Evolutionary conservation across 2,797 vertebrate species (phyloP), one percentile per base, ranked within the genome.

Genomic region (Liparis tanakae): DNA sequence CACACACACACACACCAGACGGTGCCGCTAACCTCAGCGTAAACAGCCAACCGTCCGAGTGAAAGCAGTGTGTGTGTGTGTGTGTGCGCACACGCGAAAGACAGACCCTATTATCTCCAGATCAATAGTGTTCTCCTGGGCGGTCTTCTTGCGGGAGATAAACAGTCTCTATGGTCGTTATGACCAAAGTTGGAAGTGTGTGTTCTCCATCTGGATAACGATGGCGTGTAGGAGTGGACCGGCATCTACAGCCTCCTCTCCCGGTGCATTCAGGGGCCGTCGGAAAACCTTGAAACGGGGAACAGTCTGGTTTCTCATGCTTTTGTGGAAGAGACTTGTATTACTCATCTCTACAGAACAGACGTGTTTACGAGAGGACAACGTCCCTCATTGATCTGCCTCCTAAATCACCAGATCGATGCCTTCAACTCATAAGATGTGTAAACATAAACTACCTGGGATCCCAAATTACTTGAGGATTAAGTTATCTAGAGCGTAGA

Each of bases 11-110:
- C 54, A 34, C 72, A 54, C 66, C 81, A 71, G 71, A 74, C 78
- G 57, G n/a, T 34, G 74, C 74, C 80, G 81, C 86, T 74, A 82
- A 53, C 68, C 61, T 66, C 71, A 53, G 72, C 48, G 53, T 66
- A 37, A 86, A 81, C 70, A 61, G 73, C 65, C 53, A 67, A 78
- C 87, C 80, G 82, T 86, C 88, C 84, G 88, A 78, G 85, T 75
- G 78, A 83, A 79, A 88, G 71, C 75, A 25, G 67, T 54, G 48
- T 76, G 18, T 84, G 72, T 43, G 30, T 73, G 67, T 77, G 39
- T 5, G 64, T 70, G 82, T 46, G 17, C 7, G 44, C 7, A 78
- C 60, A 69, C 83, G 56, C 0, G 3, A n/a, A n/a, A n/a, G n/a
- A n/a, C n/a, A n/a, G 51, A 56, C 56, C n/a, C 80, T 73, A 72